Evolutionary conservation across 1,140 invertebrate species (phyloP).

Genomic region (Drosophila littoralis): DNA sequence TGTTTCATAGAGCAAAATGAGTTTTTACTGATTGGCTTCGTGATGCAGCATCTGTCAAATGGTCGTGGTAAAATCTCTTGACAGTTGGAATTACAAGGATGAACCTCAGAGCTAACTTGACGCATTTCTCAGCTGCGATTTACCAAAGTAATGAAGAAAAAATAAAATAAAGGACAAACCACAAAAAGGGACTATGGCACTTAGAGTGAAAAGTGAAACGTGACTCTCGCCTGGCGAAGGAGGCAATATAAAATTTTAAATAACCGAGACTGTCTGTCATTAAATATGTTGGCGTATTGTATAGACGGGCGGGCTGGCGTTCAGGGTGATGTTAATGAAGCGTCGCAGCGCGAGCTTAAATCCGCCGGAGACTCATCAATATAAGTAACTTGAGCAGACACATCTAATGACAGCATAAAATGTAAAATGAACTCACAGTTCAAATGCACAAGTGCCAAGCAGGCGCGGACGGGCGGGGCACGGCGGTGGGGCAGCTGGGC

Average conservation of each 20-base stretch:
- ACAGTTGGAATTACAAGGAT: conserved; percentile 8
- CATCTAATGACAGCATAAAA: conserved; percentile 52
- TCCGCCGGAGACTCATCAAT: conserved; percentile 38
- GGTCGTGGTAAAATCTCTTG: conserved; percentile 1
- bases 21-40: conserved; percentile 36
- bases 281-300: conserved; percentile 12
- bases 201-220: conserved; percentile 16
- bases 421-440: conserved; percentile 40
- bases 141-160: conserved; percentile 5
- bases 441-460: conserved; percentile 12
- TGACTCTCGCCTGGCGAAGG: conserved; percentile 1
- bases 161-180: neutral
- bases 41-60: conserved; percentile 28
- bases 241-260: conserved; percentile 23
- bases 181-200: neutral
- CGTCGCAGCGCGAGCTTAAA: conserved; percentile 18
- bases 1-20: conserved; percentile 15
- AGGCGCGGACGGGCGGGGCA: neutral
- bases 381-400: conserved; percentile 35
- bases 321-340: conserved; percentile 28
- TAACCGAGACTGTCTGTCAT: conserved; percentile 21
- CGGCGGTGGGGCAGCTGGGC: neutral
- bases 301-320: neutral
- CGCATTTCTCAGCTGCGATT: conserved; percentile 26
- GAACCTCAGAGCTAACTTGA: conserved; percentile 3